Conservation (phyloP, 2,797 vertebrate species). For the Danio kyathit region DNA sequence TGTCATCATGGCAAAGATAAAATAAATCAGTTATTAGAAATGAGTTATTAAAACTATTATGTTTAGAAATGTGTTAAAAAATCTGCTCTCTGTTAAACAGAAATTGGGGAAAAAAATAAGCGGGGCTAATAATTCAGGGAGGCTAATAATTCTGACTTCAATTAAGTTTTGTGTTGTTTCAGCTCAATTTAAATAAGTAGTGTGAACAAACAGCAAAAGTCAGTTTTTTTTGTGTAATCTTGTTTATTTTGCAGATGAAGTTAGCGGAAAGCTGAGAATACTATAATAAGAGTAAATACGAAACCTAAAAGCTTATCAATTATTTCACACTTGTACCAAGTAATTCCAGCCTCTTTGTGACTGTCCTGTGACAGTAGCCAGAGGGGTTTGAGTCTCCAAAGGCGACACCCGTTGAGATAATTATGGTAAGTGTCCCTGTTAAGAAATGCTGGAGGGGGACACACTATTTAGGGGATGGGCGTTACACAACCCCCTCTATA, state of each 20-base stretch:
- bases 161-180: too few relatives aligned
- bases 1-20: too few relatives aligned
- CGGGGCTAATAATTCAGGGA: too few relatives aligned
- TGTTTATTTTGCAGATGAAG: not conserved
- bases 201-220: too few relatives aligned
- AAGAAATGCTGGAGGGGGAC: conserved; percentile 19
- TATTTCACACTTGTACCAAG: conserved; percentile 30
- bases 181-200: too few relatives aligned
- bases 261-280: not conserved
- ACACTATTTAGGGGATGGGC: conserved; percentile 23
- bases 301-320: conserved; percentile 34
- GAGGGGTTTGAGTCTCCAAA: conserved; percentile 23
- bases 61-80: too few relatives aligned
- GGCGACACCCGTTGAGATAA: conserved; percentile 43
- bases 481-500: conserved; percentile 8
- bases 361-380: conserved; percentile 24
- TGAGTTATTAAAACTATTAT: too few relatives aligned
- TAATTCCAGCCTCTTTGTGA: conserved; percentile 4
- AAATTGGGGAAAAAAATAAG: too few relatives aligned
- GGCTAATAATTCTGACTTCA: too few relatives aligned
- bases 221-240: not conserved
- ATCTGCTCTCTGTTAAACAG: too few relatives aligned
- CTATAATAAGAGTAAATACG: conserved; percentile 24
- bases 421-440: not conserved
- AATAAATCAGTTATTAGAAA: too few relatives aligned